These are phyloP conservation scores for Sebastes variabilis DNA, from an alignment of 2,797 vertebrate species.

Conservation along the genomic window DNA sequence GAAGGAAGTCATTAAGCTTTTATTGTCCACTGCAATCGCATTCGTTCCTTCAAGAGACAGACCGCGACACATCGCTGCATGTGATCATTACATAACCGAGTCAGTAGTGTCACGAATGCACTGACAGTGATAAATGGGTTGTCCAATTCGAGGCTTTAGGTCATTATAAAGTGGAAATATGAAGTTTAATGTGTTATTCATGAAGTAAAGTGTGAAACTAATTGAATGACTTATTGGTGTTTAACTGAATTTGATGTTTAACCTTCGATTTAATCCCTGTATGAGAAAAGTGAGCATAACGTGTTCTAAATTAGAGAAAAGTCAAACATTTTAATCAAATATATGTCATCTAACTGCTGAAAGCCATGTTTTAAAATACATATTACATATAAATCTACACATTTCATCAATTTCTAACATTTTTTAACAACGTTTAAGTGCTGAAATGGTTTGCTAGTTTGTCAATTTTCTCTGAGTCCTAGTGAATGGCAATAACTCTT, in stretches of 20 bases:
- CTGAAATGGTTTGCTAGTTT: background rate
- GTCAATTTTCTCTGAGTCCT: background rate
- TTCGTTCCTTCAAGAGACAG: background rate
- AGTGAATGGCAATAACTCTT: background rate
- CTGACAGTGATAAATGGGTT: background rate
- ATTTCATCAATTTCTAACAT: background rate
- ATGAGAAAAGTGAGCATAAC: background rate
- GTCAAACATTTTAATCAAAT: background rate
- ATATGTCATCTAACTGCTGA: background rate
- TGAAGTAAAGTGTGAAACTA: background rate
- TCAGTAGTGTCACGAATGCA: background rate
- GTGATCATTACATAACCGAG: background rate
- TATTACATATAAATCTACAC: background rate
- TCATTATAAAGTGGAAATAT: background rate
- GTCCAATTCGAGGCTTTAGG: background rate
- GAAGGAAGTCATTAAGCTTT: slow-evolving; percentile 32
- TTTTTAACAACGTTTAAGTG: background rate
- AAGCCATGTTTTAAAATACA: background rate
- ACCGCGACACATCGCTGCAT: background rate
- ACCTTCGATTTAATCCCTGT: background rate
- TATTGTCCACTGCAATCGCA: background rate
- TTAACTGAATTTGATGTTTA: background rate
- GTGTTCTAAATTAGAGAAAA: background rate
- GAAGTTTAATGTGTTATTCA: background rate
- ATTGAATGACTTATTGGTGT: background rate